These are phyloP conservation scores for Cydia amplana DNA, from an alignment of 1,140 invertebrate species.

Conservation along the genomic window DNA sequence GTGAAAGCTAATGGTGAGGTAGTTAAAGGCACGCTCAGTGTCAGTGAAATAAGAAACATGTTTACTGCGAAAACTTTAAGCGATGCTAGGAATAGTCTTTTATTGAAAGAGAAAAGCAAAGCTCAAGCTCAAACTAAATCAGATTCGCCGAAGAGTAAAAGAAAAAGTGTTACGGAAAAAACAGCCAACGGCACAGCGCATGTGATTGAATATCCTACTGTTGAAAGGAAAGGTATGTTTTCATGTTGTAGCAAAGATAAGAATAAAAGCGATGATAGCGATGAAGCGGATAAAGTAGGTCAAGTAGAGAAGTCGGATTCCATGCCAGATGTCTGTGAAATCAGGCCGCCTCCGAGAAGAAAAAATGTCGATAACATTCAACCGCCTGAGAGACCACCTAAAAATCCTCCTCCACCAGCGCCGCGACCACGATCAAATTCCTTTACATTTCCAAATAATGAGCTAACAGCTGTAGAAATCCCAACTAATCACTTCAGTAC, in stretches of 20 bases:
- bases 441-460: slow-evolving; percentile 73
- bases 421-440: slow-evolving; percentile 80
- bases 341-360: slow-evolving; percentile 80
- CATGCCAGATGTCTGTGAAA: slow-evolving; percentile 73
- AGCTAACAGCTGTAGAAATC: slow-evolving; percentile 70
- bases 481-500: slow-evolving; percentile 73
- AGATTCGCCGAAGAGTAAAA: slow-evolving; percentile 73
- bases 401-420: slow-evolving; percentile 78
- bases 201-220: slow-evolving; percentile 84
- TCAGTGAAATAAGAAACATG: slow-evolving; percentile 79
- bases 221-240: slow-evolving; percentile 84
- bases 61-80: slow-evolving; percentile 75
- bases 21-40: slow-evolving; percentile 74
- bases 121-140: slow-evolving; percentile 58
- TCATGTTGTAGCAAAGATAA: slow-evolving; percentile 83
- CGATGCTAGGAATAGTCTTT: slow-evolving; percentile 76
- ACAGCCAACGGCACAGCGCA: slow-evolving; percentile 73
- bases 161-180: slow-evolving; percentile 70
- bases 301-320: slow-evolving; percentile 67
- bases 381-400: slow-evolving; percentile 82
- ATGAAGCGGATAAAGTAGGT: slow-evolving; percentile 63
- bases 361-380: slow-evolving; percentile 77
- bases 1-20: slow-evolving; percentile 70
- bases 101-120: slow-evolving; percentile 75
- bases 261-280: slow-evolving; percentile 73